Base-by-base conservation (phyloP, 2,888 invertebrate genomes). In the Lasioglossum lativentre region DNA sequence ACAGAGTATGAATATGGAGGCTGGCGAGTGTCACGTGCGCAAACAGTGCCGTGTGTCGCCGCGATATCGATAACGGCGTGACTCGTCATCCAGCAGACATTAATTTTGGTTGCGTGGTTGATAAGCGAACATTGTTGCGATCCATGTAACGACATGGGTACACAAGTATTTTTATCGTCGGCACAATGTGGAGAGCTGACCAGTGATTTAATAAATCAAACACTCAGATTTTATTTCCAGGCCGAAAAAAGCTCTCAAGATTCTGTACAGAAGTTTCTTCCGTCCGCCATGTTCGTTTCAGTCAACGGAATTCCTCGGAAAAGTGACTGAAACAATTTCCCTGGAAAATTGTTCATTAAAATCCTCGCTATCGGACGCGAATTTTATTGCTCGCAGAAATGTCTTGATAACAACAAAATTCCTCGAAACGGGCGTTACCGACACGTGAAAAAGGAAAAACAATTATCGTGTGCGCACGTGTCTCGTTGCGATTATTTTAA, bases 91-190 rank as follows among this genome's bases (percentile, higher is more conserved):
- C 45, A 27, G 47, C 75, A 59, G 47, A 42, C 76, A 80, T 82
- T 72, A 86, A 74, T 88, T 78, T 75, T 42, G 59, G 73, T 70
- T 79, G 47, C 52, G 72, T 23, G 34, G 40, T 70, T 83, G 85
- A 89, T 89, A 88, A 91, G 78, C 78, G 75, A 82, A 83, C 70
- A 82, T 85, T 82, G 12, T 63, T 80, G 72, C 30, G 47, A 40
- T 27, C 34, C 34, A n/a, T 38, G 40, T 19, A 70, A 30, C 14
- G 27, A 23, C 16, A 6, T n/a, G n/a, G 63, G 19, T 2, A 52
- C n/a, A n/a, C 19, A 52, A 16, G 19, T 19, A 27, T 74, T 74
- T n/a, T 47, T 38, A 8, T 23, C 23, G 27, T 0, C 12, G 2
- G 16, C 4, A 38, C n/a, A 12, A 12, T 23, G n/a, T 14, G 4